Percentiles rank a stretch among this genome's conserved stretches.
Evolutionary conservation across 23 tunicate species (phyloP).

Genomic region (Ascidia mentula): DNA sequence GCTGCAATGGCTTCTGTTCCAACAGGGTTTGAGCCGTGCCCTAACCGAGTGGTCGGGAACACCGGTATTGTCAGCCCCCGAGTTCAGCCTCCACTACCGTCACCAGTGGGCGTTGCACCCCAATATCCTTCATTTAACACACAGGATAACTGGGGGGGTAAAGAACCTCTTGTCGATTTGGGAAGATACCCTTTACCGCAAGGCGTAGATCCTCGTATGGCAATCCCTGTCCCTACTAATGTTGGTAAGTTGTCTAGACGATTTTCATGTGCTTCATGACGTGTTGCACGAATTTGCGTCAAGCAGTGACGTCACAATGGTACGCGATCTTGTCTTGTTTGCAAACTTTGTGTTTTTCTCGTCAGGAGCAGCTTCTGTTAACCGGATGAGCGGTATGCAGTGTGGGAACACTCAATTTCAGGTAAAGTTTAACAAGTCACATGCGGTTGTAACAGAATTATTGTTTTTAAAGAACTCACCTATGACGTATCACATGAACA

Average conservation of each 20-base stretch:
- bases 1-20: constrained; percentile 35
- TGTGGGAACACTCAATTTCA: neutral
- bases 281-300: no score
- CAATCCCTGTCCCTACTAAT: constrained; percentile 39
- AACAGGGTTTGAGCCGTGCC: constrained; percentile 53
- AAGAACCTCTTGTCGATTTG: constrained; percentile 71
- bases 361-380: no score
- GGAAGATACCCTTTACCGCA: constrained; percentile 42
- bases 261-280: no score
- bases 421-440: neutral
- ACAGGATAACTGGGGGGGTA: constrained; percentile 47
- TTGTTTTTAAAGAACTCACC: neutral
- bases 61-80: constrained; percentile 31
- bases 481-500: neutral
- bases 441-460: neutral
- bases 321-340: no score
- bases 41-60: constrained; percentile 41
- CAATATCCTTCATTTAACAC: neutral
- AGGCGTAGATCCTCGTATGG: constrained; percentile 53
- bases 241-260: constrained; percentile 54
- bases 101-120: constrained; percentile 10
- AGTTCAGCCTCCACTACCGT: constrained; percentile 17
- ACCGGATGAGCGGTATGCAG: no score
- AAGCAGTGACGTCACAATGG: no score
- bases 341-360: no score